A percentile compares a stretch with the other conserved stretches of the same genome.
These are phyloP conservation scores for Pseudonaja textilis DNA, from an alignment of 2,113 vertebrate genomes.

Conservation along the genomic window DNA sequence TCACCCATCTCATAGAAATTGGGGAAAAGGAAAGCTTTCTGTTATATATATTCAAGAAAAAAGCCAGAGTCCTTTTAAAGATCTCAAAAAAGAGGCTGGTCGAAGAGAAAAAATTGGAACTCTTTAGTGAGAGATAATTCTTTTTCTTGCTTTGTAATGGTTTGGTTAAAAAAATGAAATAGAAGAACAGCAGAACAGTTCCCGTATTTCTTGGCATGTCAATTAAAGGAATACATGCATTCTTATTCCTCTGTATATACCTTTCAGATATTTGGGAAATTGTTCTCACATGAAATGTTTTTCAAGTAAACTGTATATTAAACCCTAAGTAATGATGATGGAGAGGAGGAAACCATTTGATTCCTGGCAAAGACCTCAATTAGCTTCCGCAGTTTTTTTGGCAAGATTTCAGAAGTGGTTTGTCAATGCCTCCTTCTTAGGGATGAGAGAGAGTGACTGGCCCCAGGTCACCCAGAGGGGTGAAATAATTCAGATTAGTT, in stretches of 20 bases:
- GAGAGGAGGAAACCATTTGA: not conserved
- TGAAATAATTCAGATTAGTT: not conserved
- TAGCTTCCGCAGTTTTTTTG: not conserved
- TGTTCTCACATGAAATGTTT: not conserved
- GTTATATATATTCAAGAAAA: not conserved
- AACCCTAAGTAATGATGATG: not conserved
- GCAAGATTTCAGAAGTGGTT: not conserved
- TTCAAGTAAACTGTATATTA: not conserved
- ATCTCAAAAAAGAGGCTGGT: not conserved
- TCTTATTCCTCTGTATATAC: not conserved
- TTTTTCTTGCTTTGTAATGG: not conserved
- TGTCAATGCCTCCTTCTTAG: not conserved
- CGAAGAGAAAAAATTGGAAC: not conserved
- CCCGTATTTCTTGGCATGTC: not conserved
- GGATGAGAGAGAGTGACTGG: not conserved
- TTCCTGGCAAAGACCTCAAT: not conserved
- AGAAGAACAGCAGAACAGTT: not conserved
- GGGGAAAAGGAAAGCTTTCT: not conserved
- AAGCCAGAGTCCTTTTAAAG: not conserved
- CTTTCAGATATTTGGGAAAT: not conserved
- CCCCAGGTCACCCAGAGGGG: not conserved
- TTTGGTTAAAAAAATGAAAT: not conserved
- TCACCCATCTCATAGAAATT: not conserved
- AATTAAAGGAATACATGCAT: not conserved
- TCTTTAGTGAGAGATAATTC: too few relatives aligned